Percentiles rank a stretch among this genome's conserved stretches.
phyloP scores from a whole-genome alignment of 2,888 invertebrate species.

The Stenurella melanura region DNA sequence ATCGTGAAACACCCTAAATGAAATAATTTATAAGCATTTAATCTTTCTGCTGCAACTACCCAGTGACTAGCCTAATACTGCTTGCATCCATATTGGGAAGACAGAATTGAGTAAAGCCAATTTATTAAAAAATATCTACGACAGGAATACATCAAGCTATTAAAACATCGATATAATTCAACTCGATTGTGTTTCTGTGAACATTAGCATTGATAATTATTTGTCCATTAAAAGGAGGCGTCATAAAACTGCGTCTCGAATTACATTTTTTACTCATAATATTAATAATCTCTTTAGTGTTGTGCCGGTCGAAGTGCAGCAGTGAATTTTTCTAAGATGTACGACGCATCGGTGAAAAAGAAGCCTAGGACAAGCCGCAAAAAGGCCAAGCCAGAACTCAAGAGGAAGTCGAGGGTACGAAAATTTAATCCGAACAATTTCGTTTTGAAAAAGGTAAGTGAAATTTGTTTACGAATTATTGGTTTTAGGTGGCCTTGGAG shows the following conservation, averaged over 20 bases:
- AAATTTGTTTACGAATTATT: not conserved
- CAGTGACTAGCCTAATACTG: no score
- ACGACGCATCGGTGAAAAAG: slow-evolving; percentile 25
- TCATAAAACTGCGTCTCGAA: slow-evolving; percentile 22
- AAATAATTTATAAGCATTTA: no score
- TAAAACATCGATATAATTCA: not conserved
- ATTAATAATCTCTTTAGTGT: slow-evolving; percentile 11
- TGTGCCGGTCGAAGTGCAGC: not conserved
- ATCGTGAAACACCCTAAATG: no score
- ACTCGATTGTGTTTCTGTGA: not conserved
- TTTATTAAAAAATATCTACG: no score
- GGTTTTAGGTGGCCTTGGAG: not conserved
- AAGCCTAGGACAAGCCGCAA: slow-evolving; percentile 3
- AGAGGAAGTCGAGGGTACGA: not conserved
- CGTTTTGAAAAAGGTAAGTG: slow-evolving; percentile 37
- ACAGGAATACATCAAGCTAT: no score
- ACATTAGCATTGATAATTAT: not conserved
- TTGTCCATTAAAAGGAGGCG: slow-evolving; percentile 24
- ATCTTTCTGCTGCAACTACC: no score
- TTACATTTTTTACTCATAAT: slow-evolving; percentile 23
- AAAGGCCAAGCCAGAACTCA: not conserved
- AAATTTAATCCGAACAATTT: slow-evolving; percentile 34
- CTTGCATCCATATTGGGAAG: no score
- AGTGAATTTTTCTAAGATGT: slow-evolving; percentile 9
- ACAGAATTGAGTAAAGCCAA: no score